Percentiles rank a stretch among this genome's conserved stretches.
These are phyloP conservation scores for Anolis apletophallus DNA, from an alignment of 2,797 vertebrate genomes.

Conservation along the genomic window DNA sequence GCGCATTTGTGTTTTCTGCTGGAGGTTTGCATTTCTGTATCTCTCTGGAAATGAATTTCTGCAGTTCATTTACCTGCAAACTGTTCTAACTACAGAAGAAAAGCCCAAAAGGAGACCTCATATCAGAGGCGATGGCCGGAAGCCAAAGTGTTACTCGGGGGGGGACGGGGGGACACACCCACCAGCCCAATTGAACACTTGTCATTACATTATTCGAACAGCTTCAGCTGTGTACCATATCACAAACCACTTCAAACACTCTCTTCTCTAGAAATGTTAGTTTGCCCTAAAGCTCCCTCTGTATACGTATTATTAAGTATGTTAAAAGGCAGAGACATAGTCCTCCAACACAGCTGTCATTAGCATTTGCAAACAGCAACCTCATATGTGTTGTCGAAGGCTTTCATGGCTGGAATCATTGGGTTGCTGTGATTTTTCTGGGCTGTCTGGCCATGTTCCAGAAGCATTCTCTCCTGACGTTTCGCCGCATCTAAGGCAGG, in stretches of 20 bases:
- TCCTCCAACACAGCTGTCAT: background rate
- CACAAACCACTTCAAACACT: background rate
- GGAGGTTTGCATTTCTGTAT: background rate
- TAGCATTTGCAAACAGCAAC: background rate
- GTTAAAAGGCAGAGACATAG: background rate
- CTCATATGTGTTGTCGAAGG: background rate
- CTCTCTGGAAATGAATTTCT: background rate
- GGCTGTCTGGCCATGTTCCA: too few species aligned
- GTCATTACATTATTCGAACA: background rate
- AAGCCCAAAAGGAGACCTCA: background rate
- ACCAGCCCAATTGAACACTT: background rate
- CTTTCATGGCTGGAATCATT: too few species aligned
- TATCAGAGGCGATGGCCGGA: background rate
- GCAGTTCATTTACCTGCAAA: conserved; percentile 9
- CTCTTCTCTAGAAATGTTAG: background rate
- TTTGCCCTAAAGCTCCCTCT: background rate
- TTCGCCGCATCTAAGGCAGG: too few species aligned
- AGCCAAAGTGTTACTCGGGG: background rate
- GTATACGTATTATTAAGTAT: background rate
- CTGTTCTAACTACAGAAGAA: background rate
- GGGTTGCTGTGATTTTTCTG: too few species aligned
- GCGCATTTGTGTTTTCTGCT: background rate
- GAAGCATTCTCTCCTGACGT: too few species aligned
- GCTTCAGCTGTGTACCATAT: background rate
- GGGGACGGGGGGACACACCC: too few species aligned